Evolutionary conservation across 2,113 vertebrate species (phyloP), one percentile per base, ranked within the genome.

Genomic region (Poeciliopsis occidentalis): DNA sequence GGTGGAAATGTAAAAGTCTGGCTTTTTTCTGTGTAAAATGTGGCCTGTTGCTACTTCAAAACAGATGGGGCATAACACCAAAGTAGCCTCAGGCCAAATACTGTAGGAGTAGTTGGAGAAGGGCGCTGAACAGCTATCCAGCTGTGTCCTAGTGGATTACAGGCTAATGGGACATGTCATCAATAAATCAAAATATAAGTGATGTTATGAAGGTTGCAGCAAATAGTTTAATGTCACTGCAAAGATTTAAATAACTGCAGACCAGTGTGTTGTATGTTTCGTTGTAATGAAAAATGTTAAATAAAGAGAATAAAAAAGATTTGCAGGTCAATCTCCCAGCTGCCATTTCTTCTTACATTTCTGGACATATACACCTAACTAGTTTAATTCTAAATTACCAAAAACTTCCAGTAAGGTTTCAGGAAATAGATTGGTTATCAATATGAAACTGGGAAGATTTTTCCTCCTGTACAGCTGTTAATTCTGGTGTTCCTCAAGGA

Each of bases 31-130:
- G 70, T 82, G 61, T 90, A 87, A 90, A 91, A 89, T 90, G 87
- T 85, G 87, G 91, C 69, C 73, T 76, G 68, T 47, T 80, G 78
- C 73, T 89, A 47, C 78, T 86, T 32, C 69, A 80, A 92, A 92
- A 87, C 91, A 92, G 90, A 91, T 91, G 92, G 86, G 79, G 65
- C 64, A 84, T 83, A 84, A 85, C 85, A 85, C 86, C 31, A 64
- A 62, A 75, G 76, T 67, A 65, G 87, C 90, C 85, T 75, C 24
- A 12, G 79, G 87, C 85, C 69, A 80, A 76, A 82, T 80, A 84
- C 72, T 86, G 87, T 61, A 86, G 75, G 81, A 78, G 78, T 71
- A 85, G 84, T 82, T 84, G 63, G 64, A 39, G 64, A 67, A n/a
- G 75, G 73, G 70, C 64, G 3, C 79, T 74, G 77, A 73, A 61